Conservation (phyloP, 2,113 vertebrate genomes). For the Dromiciops gliroides region DNA sequence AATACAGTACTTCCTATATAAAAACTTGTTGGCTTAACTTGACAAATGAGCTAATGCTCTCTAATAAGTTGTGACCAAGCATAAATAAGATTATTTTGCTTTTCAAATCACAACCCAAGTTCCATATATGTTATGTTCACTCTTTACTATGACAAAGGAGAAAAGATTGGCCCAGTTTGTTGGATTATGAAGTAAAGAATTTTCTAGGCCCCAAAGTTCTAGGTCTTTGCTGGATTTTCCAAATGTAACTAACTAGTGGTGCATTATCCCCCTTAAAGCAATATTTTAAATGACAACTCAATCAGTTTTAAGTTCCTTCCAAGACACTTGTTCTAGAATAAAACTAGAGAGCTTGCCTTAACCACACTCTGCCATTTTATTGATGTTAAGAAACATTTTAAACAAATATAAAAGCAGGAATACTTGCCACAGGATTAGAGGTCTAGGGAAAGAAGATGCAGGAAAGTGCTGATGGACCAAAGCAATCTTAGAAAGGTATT, state of each 20-base stretch:
- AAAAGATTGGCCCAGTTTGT: background rate
- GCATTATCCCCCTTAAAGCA: background rate
- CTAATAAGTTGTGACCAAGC: background rate
- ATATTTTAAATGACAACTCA: background rate
- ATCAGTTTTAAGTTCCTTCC: background rate
- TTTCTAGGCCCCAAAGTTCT: slow-evolving; percentile 13
- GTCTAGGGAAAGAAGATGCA: background rate
- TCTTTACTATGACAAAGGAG: rapidly evolving
- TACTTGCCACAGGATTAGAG: background rate
- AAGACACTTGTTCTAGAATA: background rate
- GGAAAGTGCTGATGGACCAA: background rate
- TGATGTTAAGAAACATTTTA: background rate
- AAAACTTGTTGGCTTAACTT: background rate
- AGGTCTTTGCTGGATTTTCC: background rate
- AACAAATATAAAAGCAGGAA: background rate
- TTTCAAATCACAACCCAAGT: background rate
- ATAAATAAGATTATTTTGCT: background rate
- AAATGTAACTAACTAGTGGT: background rate
- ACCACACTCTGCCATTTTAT: background rate
- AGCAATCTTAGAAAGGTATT: background rate
- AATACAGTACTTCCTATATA: background rate
- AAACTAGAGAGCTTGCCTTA: background rate
- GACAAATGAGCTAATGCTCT: background rate
- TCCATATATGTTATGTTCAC: background rate
- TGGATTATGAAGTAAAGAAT: background rate